phyloP scores from a whole-genome alignment of 2,888 invertebrate genomes.

The Alitta virens region DNA sequence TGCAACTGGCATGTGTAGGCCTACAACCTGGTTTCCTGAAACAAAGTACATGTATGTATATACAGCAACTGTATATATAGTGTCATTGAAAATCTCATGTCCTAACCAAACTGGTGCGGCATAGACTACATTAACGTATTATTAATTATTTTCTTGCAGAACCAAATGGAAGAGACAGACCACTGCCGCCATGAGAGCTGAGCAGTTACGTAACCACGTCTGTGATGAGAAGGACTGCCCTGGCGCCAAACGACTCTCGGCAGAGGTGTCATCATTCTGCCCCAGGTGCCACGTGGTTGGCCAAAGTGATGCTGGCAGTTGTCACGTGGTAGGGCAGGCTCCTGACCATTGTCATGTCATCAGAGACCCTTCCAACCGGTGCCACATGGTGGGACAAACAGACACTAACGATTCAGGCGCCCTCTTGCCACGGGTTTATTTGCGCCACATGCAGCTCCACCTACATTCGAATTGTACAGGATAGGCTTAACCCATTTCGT shows the following conservation, averaged over 20 bases:
- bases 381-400: too few species aligned
- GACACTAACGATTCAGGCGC: constrained; percentile 2
- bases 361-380: too few species aligned
- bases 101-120: too few species aligned
- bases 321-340: too few species aligned
- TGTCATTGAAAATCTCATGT: too few species aligned
- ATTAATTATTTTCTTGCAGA: constrained; percentile 21
- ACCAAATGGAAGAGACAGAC: constrained; percentile 45
- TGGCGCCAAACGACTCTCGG: constrained; percentile 27
- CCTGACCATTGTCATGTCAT: too few species aligned
- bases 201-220: constrained; percentile 36
- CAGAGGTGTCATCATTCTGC: constrained; percentile 19
- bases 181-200: constrained; percentile 33
- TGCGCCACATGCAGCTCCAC: constrained; percentile 15
- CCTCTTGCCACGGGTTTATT: constrained; percentile 9
- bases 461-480: constrained; percentile 7
- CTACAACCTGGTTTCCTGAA: too few species aligned
- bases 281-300: constrained; percentile 17
- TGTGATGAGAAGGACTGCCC: constrained; percentile 38
- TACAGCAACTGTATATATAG: too few species aligned
- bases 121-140: too few species aligned
- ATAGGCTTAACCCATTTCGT: too few species aligned
- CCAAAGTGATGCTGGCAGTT: background rate
- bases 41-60: too few species aligned
- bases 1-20: too few species aligned